Evolutionary conservation across 2,888 invertebrate genomes (phyloP).

Genomic region (Brachyptera risi): DNA sequence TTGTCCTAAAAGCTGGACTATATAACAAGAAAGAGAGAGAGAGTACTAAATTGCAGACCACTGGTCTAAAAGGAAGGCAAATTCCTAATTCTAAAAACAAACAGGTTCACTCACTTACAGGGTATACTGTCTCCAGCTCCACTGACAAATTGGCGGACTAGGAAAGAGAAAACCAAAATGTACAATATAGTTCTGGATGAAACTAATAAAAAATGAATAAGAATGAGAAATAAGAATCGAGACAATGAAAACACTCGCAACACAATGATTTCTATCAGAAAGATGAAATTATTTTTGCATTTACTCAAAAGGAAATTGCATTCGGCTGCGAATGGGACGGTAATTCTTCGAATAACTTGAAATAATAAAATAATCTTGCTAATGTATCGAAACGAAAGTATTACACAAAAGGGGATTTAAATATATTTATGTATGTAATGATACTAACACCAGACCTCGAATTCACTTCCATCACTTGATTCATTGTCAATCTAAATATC

Average conservation of each 20-base stretch:
- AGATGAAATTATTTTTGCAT: too few species aligned
- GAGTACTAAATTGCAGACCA: constrained; percentile 31
- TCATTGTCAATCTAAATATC: too few species aligned
- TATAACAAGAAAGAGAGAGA: constrained; percentile 2
- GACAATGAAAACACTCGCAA: constrained; percentile 19
- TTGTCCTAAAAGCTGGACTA: constrained; percentile 14
- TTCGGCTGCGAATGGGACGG: too few species aligned
- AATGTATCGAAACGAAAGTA: constrained; percentile 11
- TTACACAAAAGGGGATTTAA: constrained; percentile 6
- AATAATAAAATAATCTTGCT: constrained; percentile 14
- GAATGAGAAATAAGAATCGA: constrained; percentile 36
- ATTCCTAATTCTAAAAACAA: constrained; percentile 35
- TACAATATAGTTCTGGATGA: constrained; percentile 30
- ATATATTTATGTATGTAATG: constrained; percentile 5
- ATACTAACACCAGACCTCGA: constrained; percentile 32
- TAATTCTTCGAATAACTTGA: constrained; percentile 9
- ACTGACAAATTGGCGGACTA: constrained; percentile 42
- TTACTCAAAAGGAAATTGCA: too few species aligned
- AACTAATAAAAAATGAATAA: constrained; percentile 33
- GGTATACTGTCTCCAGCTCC: constrained; percentile 42
- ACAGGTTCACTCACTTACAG: constrained; percentile 40
- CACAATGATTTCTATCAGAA: background rate
- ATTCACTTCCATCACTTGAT: constrained; percentile 25
- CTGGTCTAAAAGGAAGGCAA: constrained; percentile 35
- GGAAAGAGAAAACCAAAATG: constrained; percentile 36